Evolutionary conservation across 2,797 vertebrate genomes (phyloP).

Genomic region (Sphaeramia orbicularis): DNA sequence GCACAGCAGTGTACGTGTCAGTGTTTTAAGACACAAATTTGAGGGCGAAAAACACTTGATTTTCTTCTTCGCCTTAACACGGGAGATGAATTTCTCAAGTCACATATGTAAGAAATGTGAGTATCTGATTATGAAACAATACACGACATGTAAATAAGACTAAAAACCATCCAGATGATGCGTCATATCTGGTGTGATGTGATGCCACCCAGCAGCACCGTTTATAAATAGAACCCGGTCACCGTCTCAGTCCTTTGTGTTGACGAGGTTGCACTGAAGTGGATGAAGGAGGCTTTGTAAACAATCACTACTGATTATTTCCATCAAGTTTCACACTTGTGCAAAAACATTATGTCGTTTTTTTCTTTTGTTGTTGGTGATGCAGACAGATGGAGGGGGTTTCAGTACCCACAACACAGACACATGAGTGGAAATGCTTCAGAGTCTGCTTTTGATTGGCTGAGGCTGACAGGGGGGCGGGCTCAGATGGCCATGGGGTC

Average conservation of each 20-base stretch:
- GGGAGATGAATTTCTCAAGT: background rate
- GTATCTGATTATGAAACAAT: background rate
- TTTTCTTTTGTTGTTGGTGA: no score
- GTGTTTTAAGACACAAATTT: no score
- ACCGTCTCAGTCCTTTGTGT: slow-evolving; percentile 4
- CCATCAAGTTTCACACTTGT: no score
- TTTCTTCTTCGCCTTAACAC: background rate
- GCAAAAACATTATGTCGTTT: no score
- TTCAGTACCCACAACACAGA: no score
- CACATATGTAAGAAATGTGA: background rate
- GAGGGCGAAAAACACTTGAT: background rate
- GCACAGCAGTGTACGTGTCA: slow-evolving; percentile 18
- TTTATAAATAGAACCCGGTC: background rate
- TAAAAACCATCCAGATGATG: background rate
- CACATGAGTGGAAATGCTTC: no score
- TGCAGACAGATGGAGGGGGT: background rate
- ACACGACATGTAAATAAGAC: no score
- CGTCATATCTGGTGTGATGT: background rate
- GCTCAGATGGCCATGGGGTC: slow-evolving; percentile 90
- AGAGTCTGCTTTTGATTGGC: no score
- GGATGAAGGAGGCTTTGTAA: background rate
- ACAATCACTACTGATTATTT: slow-evolving; percentile 3
- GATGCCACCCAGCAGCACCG: slow-evolving; percentile 69
- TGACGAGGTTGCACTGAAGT: slow-evolving; percentile 2
- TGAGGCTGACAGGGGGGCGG: no score